phyloP scores from a whole-genome alignment of 2,888 invertebrate genomes.

The Cheiracanthium punctorium region DNA sequence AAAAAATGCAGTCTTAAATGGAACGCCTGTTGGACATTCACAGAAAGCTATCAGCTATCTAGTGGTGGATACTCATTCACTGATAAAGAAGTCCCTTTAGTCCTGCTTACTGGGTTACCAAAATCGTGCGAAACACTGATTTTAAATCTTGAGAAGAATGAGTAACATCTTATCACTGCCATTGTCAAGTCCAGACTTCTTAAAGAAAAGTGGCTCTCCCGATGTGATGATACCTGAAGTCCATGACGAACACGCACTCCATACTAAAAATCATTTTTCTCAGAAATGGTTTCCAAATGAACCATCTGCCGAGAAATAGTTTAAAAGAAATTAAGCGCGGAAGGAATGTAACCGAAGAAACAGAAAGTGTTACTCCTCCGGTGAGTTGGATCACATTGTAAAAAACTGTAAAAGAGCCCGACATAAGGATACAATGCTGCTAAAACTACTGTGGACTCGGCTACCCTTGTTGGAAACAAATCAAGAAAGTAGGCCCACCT shows the following conservation, averaged over 20 bases:
- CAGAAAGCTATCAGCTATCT: not conserved
- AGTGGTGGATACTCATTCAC: slow-evolving; percentile 3
- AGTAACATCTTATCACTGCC: not conserved
- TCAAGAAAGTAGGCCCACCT: no score
- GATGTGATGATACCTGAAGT: not conserved
- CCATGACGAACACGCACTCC: not conserved
- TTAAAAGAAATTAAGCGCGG: not conserved
- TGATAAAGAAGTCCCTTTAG: slow-evolving; percentile 19
- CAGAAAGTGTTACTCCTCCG: slow-evolving; percentile 20
- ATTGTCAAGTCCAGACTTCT: not conserved
- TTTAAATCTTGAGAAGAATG: slow-evolving; percentile 11
- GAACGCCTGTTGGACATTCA: slow-evolving; percentile 10
- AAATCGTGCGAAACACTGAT: slow-evolving; percentile 5
- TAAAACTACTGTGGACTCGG: slow-evolving; percentile 25
- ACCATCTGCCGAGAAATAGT: not conserved
- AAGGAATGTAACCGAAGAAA: not conserved
- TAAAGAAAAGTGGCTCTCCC: not conserved
- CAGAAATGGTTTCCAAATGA: not conserved
- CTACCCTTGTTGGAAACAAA: not conserved
- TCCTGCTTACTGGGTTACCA: slow-evolving; percentile 11
- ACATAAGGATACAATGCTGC: not conserved
- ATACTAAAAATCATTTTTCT: not conserved
- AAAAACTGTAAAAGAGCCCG: slow-evolving; percentile 20
- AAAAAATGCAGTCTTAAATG: no score
- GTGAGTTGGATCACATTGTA: slow-evolving; percentile 18